Percentiles rank a stretch among this genome's conserved stretches.
phyloP scores from a whole-genome alignment of 2,797 vertebrate species.

The Amblyopsis hoosieri region DNA sequence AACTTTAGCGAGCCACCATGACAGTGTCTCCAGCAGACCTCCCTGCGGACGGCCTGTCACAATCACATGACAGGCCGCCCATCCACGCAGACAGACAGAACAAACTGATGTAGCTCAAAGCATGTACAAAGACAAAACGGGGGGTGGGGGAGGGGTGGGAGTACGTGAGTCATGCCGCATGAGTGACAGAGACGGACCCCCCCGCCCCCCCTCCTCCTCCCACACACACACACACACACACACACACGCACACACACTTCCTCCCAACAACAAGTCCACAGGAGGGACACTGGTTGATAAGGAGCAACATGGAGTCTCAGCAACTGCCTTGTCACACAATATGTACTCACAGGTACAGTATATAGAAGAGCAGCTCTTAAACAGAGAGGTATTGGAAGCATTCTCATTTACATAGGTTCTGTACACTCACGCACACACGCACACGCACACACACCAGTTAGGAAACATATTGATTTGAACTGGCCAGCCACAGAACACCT shows the following conservation, averaged over 20 bases:
- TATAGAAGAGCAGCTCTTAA: conserved; percentile 26
- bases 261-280: background rate
- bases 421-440: background rate
- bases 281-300: conserved; percentile 34
- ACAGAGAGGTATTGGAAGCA: conserved; percentile 17
- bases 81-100: conserved; percentile 48
- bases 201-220: background rate
- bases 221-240: no score
- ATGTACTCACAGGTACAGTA: conserved; percentile 5
- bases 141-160: conserved; percentile 18
- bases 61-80: conserved; percentile 59
- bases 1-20: conserved; percentile 37
- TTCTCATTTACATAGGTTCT: conserved; percentile 47
- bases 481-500: conserved; percentile 48
- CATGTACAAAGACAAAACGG: conserved; percentile 33
- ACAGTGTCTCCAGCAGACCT: conserved; percentile 49
- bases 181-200: conserved; percentile 42
- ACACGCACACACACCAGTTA: conserved; percentile 45
- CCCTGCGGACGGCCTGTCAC: conserved; percentile 60
- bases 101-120: conserved; percentile 14
- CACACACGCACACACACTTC: no score
- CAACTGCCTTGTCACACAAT: conserved; percentile 30
- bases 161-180: conserved; percentile 19
- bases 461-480: conserved; percentile 63
- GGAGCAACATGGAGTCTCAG: conserved; percentile 46